Conservation (phyloP, 1,140 invertebrate genomes). For the Lordiphosa collinella region DNA sequence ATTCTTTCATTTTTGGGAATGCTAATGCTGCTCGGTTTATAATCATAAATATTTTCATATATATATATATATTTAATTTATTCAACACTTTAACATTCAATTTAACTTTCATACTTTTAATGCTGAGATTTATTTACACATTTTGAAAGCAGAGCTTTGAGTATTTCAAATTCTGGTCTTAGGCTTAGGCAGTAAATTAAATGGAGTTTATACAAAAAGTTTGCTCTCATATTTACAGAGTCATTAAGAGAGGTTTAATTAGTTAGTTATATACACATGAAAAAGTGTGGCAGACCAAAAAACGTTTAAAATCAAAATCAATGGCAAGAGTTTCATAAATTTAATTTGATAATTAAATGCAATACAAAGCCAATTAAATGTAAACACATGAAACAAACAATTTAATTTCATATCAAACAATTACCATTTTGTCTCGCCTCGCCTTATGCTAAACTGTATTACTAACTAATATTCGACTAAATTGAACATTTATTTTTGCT, state of each 20-base stretch:
- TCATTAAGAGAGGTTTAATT: conserved; percentile 13
- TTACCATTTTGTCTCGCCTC: conserved; percentile 6
- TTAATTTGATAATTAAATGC: conserved; percentile 14
- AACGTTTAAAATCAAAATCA: neutral
- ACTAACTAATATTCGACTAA: conserved; percentile 53
- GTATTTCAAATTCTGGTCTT: conserved; percentile 1
- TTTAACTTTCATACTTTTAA: conserved; percentile 41
- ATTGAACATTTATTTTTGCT: conserved; percentile 39
- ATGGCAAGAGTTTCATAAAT: neutral
- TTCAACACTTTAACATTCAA: conserved; percentile 57
- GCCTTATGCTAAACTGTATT: conserved; percentile 20
- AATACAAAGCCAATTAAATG: conserved; percentile 26
- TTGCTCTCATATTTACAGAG: conserved; percentile 39
- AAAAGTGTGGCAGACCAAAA: neutral
- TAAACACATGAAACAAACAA: conserved; percentile 16
- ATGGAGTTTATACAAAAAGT: conserved; percentile 13
- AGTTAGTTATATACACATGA: too few relatives aligned
- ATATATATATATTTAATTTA: conserved; percentile 43
- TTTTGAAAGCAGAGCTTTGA: conserved; percentile 12
- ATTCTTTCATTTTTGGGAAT: conserved; percentile 14
- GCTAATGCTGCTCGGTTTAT: conserved; percentile 11
- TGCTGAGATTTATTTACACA: conserved; percentile 51
- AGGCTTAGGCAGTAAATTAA: conserved; percentile 11
- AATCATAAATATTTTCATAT: conserved; percentile 38
- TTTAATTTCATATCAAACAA: conserved; percentile 12